Base-by-base conservation (phyloP, 1,140 invertebrate species). In the Diorhabda elongata region DNA sequence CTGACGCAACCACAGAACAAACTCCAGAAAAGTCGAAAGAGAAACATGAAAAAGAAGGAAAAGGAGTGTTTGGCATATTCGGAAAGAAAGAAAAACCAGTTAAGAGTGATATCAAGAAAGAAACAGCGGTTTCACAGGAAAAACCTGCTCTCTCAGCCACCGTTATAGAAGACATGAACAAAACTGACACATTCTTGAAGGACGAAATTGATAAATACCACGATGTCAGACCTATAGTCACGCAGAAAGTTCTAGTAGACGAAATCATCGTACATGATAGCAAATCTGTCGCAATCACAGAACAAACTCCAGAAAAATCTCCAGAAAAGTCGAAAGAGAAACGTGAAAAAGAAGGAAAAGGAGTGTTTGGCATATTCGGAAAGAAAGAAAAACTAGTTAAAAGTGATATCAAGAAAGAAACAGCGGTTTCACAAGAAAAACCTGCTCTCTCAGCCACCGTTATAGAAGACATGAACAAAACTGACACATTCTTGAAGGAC, bases 381-480 rank as follows among this genome's bases (percentile, higher is more conserved):
- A 68, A 67, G 52, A 60, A 56, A 44, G 45, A 47, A 8, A 3
- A 4, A 42, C 4, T 3, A 4, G n/a, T 2, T 41, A 41, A 60
- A 4, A 60, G 42, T 26, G 59, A 60, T 3, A 2, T n/a, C 8
- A 3, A 60, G 11, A 64, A n/a, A 45, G 61, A 71, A 44, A 67
- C 9, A 26, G 8, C n/a, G 5, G 26, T 44, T 4, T 11, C 65
- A 52, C 63, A 71, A 71, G 66, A 66, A n/a, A 68, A 65, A 61
- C 44, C 63, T 43, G 61, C 11, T 11, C 47, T 75, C 8, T 75
- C 75, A 7, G 71, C 74, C 59, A 69, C 75, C 61, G 64, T 65
- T 56, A 56, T 74, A 11, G 62, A 73, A 57, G 66, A 75, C 47
- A 76, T 77, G 71, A 44, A 71, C 7, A 63, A 75, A 42, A 72